phyloP scores from a whole-genome alignment of 2,888 invertebrate genomes.

The Seira musarum region DNA sequence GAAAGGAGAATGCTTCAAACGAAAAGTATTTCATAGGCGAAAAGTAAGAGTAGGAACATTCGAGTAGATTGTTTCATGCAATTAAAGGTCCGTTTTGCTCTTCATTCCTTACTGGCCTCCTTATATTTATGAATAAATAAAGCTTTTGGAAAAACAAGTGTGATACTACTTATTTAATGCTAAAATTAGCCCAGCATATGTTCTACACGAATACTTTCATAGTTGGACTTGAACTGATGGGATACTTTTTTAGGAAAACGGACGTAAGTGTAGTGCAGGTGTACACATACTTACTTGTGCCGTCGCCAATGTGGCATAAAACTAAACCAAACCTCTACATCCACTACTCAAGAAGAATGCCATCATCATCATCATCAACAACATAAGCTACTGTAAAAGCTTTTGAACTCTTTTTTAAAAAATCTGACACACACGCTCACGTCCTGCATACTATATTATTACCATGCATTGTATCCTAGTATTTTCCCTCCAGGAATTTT shows the following conservation, averaged over 20 bases:
- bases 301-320: neutral
- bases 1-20: neutral
- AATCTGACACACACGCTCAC: constrained; percentile 10
- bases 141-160: neutral
- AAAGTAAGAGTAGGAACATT: neutral
- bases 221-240: neutral
- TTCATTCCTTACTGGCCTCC: neutral
- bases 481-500: constrained; percentile 2
- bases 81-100: neutral
- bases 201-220: too few species aligned
- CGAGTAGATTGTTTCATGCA: neutral
- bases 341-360: neutral
- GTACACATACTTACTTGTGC: neutral
- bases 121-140: neutral
- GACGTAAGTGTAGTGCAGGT: neutral
- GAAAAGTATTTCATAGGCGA: too few species aligned
- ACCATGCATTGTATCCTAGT: neutral
- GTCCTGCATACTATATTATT: neutral
- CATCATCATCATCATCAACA: neutral
- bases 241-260: neutral
- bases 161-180: neutral
- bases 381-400: neutral
- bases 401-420: neutral
- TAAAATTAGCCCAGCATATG: neutral
- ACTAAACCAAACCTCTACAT: neutral